phyloP scores from a whole-genome alignment of 2,797 vertebrate genomes.

The Hoplostethus mediterraneus region DNA sequence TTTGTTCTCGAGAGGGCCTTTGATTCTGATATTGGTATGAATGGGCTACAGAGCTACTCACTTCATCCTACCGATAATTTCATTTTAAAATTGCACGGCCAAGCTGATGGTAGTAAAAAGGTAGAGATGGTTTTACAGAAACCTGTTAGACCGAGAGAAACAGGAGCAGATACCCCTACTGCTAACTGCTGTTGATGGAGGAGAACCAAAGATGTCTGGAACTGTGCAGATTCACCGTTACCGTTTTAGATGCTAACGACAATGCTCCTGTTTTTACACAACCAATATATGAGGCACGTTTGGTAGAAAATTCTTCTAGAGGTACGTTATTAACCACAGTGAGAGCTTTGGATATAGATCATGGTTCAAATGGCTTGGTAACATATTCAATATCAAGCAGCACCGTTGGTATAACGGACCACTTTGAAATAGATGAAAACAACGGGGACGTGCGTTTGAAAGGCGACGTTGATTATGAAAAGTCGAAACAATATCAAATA shows the following conservation, averaged over 20 bases:
- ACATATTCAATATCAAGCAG: slow-evolving; percentile 69
- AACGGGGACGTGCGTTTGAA: slow-evolving; percentile 67
- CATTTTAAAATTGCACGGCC: slow-evolving; percentile 1
- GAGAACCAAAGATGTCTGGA: slow-evolving; percentile 74
- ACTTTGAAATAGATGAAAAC: slow-evolving; percentile 67
- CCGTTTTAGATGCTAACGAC: slow-evolving; percentile 77
- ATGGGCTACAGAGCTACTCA: slow-evolving; percentile 48
- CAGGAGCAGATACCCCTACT: slow-evolving; percentile 65
- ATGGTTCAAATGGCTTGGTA: slow-evolving; percentile 67
- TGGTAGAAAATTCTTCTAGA: slow-evolving; percentile 76
- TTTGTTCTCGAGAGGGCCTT: slow-evolving; percentile 36
- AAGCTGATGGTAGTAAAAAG: slow-evolving; percentile 50
- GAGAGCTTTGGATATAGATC: slow-evolving; percentile 71
- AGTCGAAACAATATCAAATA: slow-evolving; percentile 68
- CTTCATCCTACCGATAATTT: slow-evolving; percentile 24
- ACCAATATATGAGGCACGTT: slow-evolving; percentile 58
- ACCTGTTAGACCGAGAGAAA: slow-evolving; percentile 75
- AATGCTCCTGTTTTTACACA: slow-evolving; percentile 73
- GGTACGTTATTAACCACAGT: slow-evolving; percentile 71
- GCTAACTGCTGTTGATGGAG: slow-evolving; percentile 82
- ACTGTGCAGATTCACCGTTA: slow-evolving; percentile 55
- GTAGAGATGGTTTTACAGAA: slow-evolving; percentile 74
- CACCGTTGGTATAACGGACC: slow-evolving; percentile 44
- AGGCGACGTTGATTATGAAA: slow-evolving; percentile 75
- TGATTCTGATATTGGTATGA: slow-evolving; percentile 51